Evolutionary conservation across 1,140 invertebrate species (phyloP).

Genomic region (Teleopsis dalmanni): DNA sequence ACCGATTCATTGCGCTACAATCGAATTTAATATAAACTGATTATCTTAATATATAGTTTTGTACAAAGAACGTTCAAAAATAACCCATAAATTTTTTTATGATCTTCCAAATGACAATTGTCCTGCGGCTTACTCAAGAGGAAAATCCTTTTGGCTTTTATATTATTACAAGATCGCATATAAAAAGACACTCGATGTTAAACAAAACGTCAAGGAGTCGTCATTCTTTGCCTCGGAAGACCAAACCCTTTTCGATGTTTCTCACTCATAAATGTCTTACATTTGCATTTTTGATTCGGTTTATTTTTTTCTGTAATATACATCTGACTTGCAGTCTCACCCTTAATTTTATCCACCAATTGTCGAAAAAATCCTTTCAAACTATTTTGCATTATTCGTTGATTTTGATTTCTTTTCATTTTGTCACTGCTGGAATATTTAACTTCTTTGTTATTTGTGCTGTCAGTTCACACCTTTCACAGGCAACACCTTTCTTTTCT

Average conservation of each 20-base stretch:
- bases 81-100: no score
- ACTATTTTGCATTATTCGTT: neutral
- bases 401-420: neutral
- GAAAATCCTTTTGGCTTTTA: constrained; percentile 16
- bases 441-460: constrained; percentile 4
- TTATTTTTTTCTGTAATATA: neutral
- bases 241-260: neutral
- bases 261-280: neutral
- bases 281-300: neutral
- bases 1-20: no score
- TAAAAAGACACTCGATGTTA: constrained; percentile 2
- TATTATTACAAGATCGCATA: no score
- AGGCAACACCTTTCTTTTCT: constrained; percentile 5
- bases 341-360: no score
- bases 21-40: no score
- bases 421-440: neutral
- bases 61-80: no score
- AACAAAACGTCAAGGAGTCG: neutral
- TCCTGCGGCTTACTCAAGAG: constrained; percentile 4
- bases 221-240: neutral
- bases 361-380: no score
- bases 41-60: no score
- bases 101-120: no score
- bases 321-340: neutral
- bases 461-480: constrained; percentile 9